Evolutionary conservation across 2,113 vertebrate species (phyloP).

Genomic region (Campylomormyrus numenius): DNA sequence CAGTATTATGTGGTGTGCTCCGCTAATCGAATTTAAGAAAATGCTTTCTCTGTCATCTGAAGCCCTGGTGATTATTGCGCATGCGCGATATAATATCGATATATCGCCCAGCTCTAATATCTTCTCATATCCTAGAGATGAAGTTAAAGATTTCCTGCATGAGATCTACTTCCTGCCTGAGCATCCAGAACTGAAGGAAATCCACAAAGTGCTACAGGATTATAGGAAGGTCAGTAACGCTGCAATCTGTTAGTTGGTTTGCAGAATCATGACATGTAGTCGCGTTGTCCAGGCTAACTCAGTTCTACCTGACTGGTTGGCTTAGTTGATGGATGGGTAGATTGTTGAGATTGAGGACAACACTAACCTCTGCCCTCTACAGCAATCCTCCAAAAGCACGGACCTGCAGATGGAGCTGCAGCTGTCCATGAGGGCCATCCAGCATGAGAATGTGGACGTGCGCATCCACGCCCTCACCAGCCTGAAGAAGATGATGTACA

Average conservation of each 20-base stretch:
- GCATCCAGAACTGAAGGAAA: constrained; percentile 81
- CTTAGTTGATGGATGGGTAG: neutral
- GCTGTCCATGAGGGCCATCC: constrained; percentile 88
- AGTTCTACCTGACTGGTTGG: neutral
- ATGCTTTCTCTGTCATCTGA: too few species aligned
- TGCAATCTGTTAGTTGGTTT: neutral
- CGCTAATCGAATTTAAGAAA: too few species aligned
- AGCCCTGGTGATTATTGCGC: too few species aligned
- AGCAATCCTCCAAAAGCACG: constrained; percentile 85
- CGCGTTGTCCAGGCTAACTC: neutral
- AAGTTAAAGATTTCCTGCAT: constrained; percentile 89
- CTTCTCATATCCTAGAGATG: constrained; percentile 60
- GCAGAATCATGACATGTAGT: neutral
- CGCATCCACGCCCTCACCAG: constrained; percentile 91
- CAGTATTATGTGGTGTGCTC: too few species aligned
- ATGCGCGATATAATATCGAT: too few species aligned
- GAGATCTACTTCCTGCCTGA: constrained; percentile 97
- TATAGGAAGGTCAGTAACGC: constrained; percentile 78
- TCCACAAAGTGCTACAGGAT: constrained; percentile 84
- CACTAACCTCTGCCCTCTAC: neutral
- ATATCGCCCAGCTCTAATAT: too few species aligned
- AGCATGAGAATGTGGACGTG: constrained; percentile 94
- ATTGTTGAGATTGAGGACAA: neutral
- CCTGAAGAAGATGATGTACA: constrained; percentile 85
- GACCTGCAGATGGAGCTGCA: constrained; percentile 79